A percentile compares a stretch with the other conserved stretches of the same genome.
phyloP scores from a whole-genome alignment of 2,113 vertebrate species.

The Piaya cayana region DNA sequence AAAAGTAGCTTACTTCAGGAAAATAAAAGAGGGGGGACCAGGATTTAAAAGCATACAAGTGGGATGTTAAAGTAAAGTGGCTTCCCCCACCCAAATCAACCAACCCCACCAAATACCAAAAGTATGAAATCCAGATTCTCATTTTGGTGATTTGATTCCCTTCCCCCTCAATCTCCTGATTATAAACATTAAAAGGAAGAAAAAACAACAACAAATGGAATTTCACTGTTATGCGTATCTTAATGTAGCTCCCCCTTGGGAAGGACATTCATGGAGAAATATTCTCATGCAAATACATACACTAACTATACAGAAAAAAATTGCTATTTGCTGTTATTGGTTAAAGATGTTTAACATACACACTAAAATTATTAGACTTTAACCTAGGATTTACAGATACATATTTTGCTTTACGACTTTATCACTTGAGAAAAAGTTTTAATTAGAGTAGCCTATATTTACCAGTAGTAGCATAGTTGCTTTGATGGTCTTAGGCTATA shows the following conservation, averaged over 20 bases:
- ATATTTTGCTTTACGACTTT: not conserved
- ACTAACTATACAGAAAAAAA: not conserved
- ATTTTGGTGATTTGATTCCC: not conserved
- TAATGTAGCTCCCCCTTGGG: not conserved
- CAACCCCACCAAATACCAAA: not conserved
- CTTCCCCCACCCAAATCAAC: not conserved
- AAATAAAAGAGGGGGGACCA: not conserved
- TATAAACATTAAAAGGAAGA: not conserved
- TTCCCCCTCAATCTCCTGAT: not conserved
- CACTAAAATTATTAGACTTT: not conserved
- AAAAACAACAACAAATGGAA: not conserved
- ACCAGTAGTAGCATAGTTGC: not conserved
- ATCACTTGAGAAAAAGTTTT: not conserved
- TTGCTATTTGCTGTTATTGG: not conserved
- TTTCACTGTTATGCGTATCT: not conserved
- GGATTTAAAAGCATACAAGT: not conserved
- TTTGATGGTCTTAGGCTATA: not conserved
- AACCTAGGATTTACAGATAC: not conserved
- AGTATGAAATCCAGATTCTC: not conserved
- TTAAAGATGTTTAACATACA: not conserved
- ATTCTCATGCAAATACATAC: fast-evolving
- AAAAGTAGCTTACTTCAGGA: not conserved
- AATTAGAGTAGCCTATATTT: not conserved
- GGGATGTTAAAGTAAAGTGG: not conserved
- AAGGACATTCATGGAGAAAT: not conserved